Conservation (phyloP, 2,888 invertebrate species). For the Polyommatus icarus region DNA sequence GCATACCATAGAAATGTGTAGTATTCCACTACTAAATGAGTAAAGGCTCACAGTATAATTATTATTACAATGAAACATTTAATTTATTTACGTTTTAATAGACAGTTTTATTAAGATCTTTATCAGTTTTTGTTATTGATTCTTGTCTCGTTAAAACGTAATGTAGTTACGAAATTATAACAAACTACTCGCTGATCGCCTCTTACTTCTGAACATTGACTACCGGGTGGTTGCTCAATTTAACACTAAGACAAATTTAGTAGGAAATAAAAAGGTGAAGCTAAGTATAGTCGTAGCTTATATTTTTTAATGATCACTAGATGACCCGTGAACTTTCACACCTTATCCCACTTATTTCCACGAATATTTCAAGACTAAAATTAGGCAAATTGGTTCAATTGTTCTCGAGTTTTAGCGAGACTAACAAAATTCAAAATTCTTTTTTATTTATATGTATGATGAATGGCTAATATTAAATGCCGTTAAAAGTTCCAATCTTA, state of each 20-base stretch:
- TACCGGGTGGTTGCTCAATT: background rate
- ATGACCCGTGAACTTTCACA: no score
- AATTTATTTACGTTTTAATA: background rate
- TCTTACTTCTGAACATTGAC: background rate
- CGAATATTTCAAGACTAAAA: no score
- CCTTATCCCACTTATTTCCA: no score
- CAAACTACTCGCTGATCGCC: background rate
- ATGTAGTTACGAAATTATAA: background rate
- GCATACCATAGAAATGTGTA: no score
- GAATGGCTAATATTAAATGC: background rate
- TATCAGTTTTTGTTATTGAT: background rate
- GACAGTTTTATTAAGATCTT: background rate
- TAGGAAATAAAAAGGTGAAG: background rate
- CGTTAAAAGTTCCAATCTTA: no score
- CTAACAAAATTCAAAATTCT: no score
- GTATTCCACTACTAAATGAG: background rate
- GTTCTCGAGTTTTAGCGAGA: no score
- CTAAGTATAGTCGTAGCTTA: no score
- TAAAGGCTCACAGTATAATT: background rate
- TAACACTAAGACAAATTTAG: background rate
- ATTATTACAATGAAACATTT: background rate
- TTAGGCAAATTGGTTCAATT: no score
- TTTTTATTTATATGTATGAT: no score
- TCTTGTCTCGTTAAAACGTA: background rate
- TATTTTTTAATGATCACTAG: no score